These are phyloP conservation scores for Steinernema scapterisci DNA, from an alignment of 2,888 invertebrate genomes.

Conservation along the genomic window DNA sequence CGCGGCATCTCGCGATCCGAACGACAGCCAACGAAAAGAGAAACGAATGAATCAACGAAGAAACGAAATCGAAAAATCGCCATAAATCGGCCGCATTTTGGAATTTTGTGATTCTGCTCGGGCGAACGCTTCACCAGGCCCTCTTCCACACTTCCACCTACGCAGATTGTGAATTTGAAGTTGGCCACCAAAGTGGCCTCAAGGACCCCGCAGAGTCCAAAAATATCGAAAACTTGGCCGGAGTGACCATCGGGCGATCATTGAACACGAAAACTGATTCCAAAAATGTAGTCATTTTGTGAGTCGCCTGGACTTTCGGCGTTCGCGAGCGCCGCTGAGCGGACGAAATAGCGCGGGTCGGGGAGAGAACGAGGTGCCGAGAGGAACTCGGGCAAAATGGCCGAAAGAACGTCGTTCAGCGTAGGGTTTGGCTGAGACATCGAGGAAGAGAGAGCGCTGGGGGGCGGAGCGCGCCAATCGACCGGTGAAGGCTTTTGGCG, in stretches of 20 bases:
- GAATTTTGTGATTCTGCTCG: not conserved
- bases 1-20: slow-evolving; percentile 12
- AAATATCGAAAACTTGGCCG: not conserved
- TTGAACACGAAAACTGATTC: slow-evolving; percentile 1
- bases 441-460: not conserved
- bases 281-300: slow-evolving; percentile 27
- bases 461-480: slow-evolving; percentile 3
- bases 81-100: not conserved
- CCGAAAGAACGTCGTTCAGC: not conserved
- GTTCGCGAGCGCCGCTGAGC: slow-evolving; percentile 2
- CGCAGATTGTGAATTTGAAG: not conserved
- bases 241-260: slow-evolving; percentile 21
- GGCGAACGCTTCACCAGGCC: not conserved
- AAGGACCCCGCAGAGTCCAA: not conserved
- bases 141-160: not conserved
- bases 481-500: not conserved
- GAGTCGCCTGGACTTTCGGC: slow-evolving; percentile 5
- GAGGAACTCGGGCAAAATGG: not conserved
- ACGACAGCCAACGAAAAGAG: not conserved
- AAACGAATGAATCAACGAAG: slow-evolving; percentile 3
- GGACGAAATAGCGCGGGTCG: not conserved
- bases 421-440: no score
- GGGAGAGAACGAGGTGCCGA: not conserved
- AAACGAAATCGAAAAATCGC: not conserved
- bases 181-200: not conserved